Evolutionary conservation across 2,797 vertebrate genomes (phyloP).

Genomic region (Acomys russatus): DNA sequence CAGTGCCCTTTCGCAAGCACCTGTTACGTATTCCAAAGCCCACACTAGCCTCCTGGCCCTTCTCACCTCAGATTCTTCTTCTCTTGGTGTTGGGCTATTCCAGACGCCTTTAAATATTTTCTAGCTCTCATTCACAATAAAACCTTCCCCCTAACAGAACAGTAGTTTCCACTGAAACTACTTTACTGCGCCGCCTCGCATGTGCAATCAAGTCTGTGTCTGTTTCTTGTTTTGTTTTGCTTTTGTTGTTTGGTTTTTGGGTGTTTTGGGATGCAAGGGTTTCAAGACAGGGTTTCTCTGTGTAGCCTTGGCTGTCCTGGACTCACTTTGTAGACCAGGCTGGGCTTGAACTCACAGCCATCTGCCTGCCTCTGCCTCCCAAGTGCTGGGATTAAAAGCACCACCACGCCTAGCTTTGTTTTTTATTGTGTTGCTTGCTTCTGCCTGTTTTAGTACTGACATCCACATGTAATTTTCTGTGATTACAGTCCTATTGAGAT

Average conservation of each 20-base stretch:
- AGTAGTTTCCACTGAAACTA: not conserved
- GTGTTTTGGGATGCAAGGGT: no score
- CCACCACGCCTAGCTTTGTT: not conserved
- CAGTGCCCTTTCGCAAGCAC: not conserved
- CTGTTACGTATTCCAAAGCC: not conserved
- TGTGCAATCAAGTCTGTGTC: not conserved
- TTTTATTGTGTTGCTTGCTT: not conserved
- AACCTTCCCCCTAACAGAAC: not conserved
- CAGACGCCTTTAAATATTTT: not conserved
- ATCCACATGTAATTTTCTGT: not conserved
- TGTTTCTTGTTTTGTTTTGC: no score
- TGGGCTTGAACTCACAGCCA: no score
- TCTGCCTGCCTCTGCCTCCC: no score
- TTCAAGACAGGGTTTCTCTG: no score
- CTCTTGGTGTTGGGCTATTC: not conserved
- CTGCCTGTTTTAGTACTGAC: not conserved
- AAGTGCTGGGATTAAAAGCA: no score
- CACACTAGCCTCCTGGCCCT: not conserved
- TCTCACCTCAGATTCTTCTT: not conserved
- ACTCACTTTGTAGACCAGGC: no score
- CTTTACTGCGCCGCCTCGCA: not conserved
- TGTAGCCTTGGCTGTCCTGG: no score
- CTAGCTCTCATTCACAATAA: not conserved
- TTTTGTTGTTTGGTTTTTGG: no score
- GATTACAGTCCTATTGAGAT: not conserved